Evolutionary conservation across 2,113 vertebrate species (phyloP).

Genomic region (Ondatra zibethicus): DNA sequence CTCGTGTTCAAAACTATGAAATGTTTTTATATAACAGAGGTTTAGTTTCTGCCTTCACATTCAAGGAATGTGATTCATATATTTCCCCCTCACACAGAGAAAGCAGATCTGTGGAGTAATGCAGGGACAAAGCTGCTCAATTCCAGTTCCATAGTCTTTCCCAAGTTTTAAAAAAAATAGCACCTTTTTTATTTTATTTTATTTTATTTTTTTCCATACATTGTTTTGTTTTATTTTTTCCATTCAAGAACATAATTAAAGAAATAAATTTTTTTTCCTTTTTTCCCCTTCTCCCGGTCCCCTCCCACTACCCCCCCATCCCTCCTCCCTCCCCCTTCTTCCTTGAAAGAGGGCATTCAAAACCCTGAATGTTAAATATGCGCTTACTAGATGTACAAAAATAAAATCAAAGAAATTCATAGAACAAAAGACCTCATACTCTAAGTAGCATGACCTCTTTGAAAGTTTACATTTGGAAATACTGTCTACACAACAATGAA

Average conservation of each 20-base stretch:
- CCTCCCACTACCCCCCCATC: no score
- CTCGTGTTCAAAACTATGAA: not conserved
- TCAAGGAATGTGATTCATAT: not conserved
- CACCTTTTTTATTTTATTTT: no score
- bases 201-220: no score
- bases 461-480: not conserved
- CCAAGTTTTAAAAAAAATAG: not conserved
- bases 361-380: not conserved
- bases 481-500: not conserved
- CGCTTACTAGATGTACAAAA: not conserved
- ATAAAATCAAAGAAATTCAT: not conserved
- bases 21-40: not conserved
- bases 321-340: no score
- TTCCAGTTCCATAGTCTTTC: not conserved
- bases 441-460: not conserved
- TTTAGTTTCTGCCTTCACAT: not conserved
- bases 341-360: no score
- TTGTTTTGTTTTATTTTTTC: no score
- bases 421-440: not conserved
- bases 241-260: no score
- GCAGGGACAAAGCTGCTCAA: not conserved
- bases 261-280: no score
- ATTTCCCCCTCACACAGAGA: fast-evolving
- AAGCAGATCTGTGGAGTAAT: not conserved
- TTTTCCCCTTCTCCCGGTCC: no score